Evolutionary conservation across 1,140 invertebrate species (phyloP).

Genomic region (Aphidius gifuensis): DNA sequence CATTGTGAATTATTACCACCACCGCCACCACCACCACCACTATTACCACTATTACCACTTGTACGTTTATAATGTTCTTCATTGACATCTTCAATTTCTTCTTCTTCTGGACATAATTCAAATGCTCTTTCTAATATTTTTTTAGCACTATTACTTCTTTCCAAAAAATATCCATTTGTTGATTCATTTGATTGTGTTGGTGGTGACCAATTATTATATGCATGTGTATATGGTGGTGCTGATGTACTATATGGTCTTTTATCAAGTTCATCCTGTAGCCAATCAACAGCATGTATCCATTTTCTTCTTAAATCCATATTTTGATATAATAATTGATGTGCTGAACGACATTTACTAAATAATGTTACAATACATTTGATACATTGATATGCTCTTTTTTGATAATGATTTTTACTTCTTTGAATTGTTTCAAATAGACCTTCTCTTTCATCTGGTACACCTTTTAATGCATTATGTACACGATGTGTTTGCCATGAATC

Average conservation of each 20-base stretch:
- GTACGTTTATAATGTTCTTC: conserved; percentile 34
- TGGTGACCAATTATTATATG: conserved; percentile 91
- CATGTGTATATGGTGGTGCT: conserved; percentile 67
- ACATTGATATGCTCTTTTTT: conserved; percentile 95
- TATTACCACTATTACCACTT: too few species aligned
- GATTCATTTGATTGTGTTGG: conserved; percentile 92
- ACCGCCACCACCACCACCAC: too few species aligned
- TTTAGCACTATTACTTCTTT: conserved; percentile 88
- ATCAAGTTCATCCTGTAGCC: conserved; percentile 94
- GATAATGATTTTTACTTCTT: conserved; percentile 89
- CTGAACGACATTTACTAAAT: conserved; percentile 78
- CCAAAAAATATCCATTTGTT: conserved; percentile 91
- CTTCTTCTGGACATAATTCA: conserved; percentile 78
- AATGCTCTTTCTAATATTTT: conserved; percentile 83
- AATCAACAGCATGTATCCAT: conserved; percentile 85
- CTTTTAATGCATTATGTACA: conserved; percentile 88
- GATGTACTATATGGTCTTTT: conserved; percentile 57
- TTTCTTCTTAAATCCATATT: conserved; percentile 77
- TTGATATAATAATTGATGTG: conserved; percentile 72
- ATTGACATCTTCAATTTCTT: conserved; percentile 39
- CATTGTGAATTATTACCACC: conserved; percentile 23
- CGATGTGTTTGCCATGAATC: conserved; percentile 95
- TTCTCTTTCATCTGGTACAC: conserved; percentile 87
- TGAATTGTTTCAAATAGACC: conserved; percentile 91
- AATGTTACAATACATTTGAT: conserved; percentile 92